Evolutionary conservation across 2,113 vertebrate species (phyloP).

Genomic region (Ibidorhyncha struthersii): DNA sequence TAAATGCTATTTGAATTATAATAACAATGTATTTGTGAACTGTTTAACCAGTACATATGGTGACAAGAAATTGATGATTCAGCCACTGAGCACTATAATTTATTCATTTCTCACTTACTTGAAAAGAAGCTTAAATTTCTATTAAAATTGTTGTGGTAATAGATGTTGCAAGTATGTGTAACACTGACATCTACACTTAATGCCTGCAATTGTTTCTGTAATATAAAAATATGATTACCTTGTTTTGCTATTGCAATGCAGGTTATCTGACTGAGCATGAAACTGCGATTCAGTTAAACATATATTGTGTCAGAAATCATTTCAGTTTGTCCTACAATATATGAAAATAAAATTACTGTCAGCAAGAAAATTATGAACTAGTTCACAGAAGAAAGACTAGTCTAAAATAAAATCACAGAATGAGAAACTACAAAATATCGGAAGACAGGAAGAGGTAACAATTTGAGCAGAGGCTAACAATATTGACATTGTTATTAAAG

Average conservation of each 20-base stretch:
- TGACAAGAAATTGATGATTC: background rate
- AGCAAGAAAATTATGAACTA: background rate
- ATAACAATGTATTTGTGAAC: background rate
- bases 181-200: background rate
- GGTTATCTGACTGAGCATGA: background rate
- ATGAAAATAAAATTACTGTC: background rate
- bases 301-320: background rate
- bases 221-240: background rate
- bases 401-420: background rate
- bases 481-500: background rate
- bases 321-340: background rate
- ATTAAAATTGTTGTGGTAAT: background rate
- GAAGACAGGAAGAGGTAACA: background rate
- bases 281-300: background rate
- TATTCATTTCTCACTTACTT: background rate
- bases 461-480: background rate
- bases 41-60: background rate
- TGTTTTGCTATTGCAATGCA: background rate
- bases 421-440: background rate
- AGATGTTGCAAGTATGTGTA: background rate
- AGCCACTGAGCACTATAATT: background rate
- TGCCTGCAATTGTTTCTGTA: background rate
- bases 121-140: background rate
- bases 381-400: background rate
- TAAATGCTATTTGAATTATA: background rate